Conservation (phyloP, 2,888 invertebrate genomes). For the Ernsta delagoae region DNA sequence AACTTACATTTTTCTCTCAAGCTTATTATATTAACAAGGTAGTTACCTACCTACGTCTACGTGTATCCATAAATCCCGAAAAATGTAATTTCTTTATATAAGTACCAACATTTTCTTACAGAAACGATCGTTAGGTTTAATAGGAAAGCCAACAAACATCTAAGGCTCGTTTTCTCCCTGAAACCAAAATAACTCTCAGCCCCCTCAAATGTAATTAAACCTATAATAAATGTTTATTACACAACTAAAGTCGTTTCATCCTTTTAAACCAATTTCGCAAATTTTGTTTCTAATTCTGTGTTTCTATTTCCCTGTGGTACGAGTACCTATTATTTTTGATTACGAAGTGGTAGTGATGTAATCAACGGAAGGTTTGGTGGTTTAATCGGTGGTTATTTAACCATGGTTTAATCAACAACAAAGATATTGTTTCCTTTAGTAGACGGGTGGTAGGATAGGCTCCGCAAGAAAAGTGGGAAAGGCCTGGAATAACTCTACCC, state of each 20-base stretch:
- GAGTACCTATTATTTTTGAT: too few relatives aligned
- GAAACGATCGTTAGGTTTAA: constrained; percentile 4
- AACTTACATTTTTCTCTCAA: too few relatives aligned
- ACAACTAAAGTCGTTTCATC: constrained; percentile 15
- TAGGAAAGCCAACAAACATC: constrained; percentile 19
- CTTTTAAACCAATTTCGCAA: constrained; percentile 20
- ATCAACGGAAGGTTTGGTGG: too few relatives aligned
- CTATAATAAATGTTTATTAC: constrained; percentile 18
- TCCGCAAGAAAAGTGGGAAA: too few relatives aligned
- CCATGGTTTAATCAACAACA: too few relatives aligned
- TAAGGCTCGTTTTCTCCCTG: constrained; percentile 17
- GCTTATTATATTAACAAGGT: too few relatives aligned
- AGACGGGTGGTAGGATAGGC: too few relatives aligned
- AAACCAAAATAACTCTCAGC: constrained; percentile 4
- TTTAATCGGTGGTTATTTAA: too few relatives aligned
- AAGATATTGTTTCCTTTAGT: too few relatives aligned
- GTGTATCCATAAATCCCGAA: background rate
- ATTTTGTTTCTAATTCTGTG: constrained; percentile 13
- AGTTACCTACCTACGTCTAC: too few relatives aligned
- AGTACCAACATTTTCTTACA: constrained; percentile 13
- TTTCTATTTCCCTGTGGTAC: constrained; percentile 2
- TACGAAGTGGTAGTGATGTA: too few relatives aligned
- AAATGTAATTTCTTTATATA: constrained; percentile 6
- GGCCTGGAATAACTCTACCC: too few relatives aligned
- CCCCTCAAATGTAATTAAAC: constrained; percentile 24